phyloP scores from a whole-genome alignment of 2,797 vertebrate genomes.

The Lagocephalus sceleratus region DNA sequence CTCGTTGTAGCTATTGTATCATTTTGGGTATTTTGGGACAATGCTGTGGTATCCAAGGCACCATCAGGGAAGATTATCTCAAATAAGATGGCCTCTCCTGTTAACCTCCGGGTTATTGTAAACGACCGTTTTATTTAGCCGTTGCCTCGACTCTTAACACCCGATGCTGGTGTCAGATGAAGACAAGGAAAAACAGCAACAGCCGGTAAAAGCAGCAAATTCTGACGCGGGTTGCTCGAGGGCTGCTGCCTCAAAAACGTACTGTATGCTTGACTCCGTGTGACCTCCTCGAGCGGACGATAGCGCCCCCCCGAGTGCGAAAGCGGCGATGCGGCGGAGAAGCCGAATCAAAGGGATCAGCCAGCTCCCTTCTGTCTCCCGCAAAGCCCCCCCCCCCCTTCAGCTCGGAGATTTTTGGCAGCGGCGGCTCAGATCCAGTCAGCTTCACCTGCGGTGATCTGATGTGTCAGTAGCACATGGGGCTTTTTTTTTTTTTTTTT shows the following conservation, averaged over 20 bases:
- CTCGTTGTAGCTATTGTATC: no score
- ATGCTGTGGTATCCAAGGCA: no score
- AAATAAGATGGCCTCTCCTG: no score
- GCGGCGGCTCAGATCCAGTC: conserved; percentile 34
- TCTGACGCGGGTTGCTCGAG: conserved; percentile 8
- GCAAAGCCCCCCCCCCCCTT: conserved; percentile 30
- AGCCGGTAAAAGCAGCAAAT: conserved; percentile 18
- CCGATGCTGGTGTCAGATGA: not conserved
- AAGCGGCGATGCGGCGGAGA: conserved; percentile 24
- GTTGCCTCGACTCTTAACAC: no score
- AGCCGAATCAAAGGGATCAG: conserved; percentile 25
- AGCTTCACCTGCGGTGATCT: conserved; percentile 57
- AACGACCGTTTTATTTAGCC: no score
- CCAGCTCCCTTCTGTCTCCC: conserved; percentile 37
- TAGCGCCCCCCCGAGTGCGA: conserved; percentile 45
- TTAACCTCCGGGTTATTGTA: no score
- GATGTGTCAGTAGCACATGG: conserved; percentile 44
- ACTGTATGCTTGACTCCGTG: conserved; percentile 40
- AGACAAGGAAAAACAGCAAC: conserved; percentile 1
- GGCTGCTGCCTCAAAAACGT: conserved; percentile 32
- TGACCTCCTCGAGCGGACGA: conserved; percentile 47
- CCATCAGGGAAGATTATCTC: no score
- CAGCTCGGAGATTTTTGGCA: conserved; percentile 46
- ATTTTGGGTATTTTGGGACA: no score
- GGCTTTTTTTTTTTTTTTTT: no score